Evolutionary conservation across 1,140 invertebrate species (phyloP), one percentile per base, ranked within the genome.

Genomic region (Drosophila sucinea): DNA sequence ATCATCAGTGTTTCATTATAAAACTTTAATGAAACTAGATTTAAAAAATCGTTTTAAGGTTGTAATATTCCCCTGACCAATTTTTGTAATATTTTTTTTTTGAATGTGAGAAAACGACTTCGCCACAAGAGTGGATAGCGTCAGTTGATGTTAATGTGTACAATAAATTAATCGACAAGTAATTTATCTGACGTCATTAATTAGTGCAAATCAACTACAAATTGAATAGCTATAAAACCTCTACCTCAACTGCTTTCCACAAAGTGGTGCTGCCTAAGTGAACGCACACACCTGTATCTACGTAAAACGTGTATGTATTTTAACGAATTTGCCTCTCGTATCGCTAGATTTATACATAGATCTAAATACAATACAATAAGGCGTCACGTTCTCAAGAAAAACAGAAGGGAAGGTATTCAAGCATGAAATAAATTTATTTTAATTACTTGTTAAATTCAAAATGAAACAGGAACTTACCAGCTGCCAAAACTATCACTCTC

Each of bases 381-480:
- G 32, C 73, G 73, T 76, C 73, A 69, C 73, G 73, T 76, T 58
- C 17, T 58, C 56, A 25, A 58, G 63, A 66, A 57, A 75, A 61
- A 75, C 29, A 33, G 32, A 33, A 8, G 30, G 65, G 73, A 76
- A 76, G 60, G 47, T 54, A 76, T 40, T 76, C 58, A 76, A 76
- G 73, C 73, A 38, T 60, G 62, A 73, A 72, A 41, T 41, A 40
- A 17, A 56, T 44, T 32, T 35, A 68, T 40, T 29, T 57, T 29
- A 61, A 40, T 57, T 58, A 71, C 40, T 40, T 58, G 25, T 25
- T 44, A 44, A 44, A 61, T n/a, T 64, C 47, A 4, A 17, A 29
- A 60, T 56, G 33, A 25, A 11, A 47, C 63, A 74, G 41, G 38
- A 69, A 89, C 84, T 89, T 89, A 89, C 84, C 84, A 89, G 54